Base-by-base conservation (phyloP, 2,888 invertebrate genomes). In the Drosophila pegasa region DNA sequence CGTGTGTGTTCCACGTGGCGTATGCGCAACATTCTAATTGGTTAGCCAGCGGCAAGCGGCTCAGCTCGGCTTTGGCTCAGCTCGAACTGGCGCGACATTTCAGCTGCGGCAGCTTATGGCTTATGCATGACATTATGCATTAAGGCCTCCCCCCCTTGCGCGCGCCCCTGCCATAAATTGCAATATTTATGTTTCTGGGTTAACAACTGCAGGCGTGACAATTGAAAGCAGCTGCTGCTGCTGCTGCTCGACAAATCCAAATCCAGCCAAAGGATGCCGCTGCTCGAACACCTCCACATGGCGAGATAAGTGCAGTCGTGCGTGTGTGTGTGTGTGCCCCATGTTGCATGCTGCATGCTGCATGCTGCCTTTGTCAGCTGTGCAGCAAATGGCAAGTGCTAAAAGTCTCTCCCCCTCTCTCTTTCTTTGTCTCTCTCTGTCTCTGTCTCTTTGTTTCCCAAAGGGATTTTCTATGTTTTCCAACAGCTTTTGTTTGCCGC, bases 121-220 rank as follows among this genome's bases (percentile, higher is more conserved):
- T 31, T 29, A 16, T 47, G 22, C 4, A n/a, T 43, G 25, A 43
- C 43, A 43, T 25, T 43, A 43, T 43, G 41, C 41, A 25, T n/a
- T 22, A 8, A 1, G 1, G 3, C 8, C 45, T 1, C 16, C 2
- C 8, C 8, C 37, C n/a, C 18, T 10, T 0, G 4, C 20, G 8
- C 18, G 9, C 3, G 0, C 9, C 33, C 7, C 43, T 16, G 68
- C 60, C 59, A 79, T 79, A 73, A 79, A 76, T 68, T 75, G 73
- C 76, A 72, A 77, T 87, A 87, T 85, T 85, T 86, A 88, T 86
- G 85, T 87, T 86, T 86, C 80, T 86, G 79, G 85, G 88, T 86
- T 85, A 85, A 75, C 74, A 20, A 70, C 72, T 71, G 71, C 74
- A 68, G 69, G 40, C 60, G 66, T 60, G 80, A 83, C 74, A 80